These are phyloP conservation scores for Drosophila kikkawai DNA, from an alignment of 1,140 invertebrate genomes.

Conservation along the genomic window DNA sequence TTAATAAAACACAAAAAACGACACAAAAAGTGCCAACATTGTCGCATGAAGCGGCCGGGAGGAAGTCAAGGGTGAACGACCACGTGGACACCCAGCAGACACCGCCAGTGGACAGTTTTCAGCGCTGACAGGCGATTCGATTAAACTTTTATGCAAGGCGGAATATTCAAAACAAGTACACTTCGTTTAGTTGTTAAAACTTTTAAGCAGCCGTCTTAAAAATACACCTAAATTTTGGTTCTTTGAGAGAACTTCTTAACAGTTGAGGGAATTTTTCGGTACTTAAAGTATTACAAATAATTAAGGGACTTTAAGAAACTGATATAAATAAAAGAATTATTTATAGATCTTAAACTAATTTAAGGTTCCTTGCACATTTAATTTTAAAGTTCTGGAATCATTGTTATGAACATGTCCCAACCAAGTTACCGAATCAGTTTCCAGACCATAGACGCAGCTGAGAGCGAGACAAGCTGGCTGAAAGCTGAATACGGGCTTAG, in stretches of 20 bases:
- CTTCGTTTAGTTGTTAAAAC: conserved; percentile 6
- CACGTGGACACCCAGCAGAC: conserved; percentile 29
- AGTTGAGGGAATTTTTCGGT: neutral
- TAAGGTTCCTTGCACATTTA: neutral
- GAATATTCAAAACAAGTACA: conserved; percentile 16
- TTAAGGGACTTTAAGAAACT: neutral
- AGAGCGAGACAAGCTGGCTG: conserved; percentile 32
- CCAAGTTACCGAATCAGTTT: conserved; percentile 3
- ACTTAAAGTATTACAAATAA: neutral
- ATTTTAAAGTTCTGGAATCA: conserved; percentile 13
- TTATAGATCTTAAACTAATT: neutral
- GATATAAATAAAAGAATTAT: neutral
- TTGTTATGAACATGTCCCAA: conserved; percentile 39
- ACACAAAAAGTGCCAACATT: conserved; percentile 49
- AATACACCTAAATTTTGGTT: neutral
- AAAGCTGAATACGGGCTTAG: conserved; percentile 32
- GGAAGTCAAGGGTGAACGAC: conserved; percentile 48
- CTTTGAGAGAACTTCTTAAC: neutral
- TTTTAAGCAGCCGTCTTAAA: conserved; percentile 5
- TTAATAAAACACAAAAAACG: conserved; percentile 29
- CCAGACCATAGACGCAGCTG: conserved; percentile 30
- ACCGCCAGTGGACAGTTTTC: conserved; percentile 3
- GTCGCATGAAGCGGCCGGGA: conserved; percentile 28
- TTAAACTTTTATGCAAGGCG: conserved; percentile 39
- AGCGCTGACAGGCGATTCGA: conserved; percentile 24